A percentile compares a stretch with the other conserved stretches of the same genome.
These are phyloP conservation scores for Lepus oiostolus DNA, from an alignment of 2,797 vertebrate genomes.

Conservation along the genomic window DNA sequence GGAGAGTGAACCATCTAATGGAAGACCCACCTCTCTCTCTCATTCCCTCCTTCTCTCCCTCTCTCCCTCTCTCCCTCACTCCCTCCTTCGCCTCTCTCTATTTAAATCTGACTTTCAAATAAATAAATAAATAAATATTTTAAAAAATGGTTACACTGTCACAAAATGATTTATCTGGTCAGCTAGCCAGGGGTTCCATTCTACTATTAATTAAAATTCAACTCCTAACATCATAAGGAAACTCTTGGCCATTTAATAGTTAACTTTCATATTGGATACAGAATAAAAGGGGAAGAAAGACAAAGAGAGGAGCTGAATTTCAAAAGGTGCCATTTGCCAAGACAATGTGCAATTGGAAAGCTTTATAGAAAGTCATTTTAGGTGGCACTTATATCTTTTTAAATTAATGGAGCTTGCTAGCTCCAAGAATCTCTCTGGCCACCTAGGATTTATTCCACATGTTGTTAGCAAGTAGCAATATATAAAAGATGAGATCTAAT, in stretches of 20 bases:
- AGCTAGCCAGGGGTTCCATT: neutral
- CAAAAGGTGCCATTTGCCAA: conserved; percentile 60
- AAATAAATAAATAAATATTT: too few species aligned
- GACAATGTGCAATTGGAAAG: conserved; percentile 60
- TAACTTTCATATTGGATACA: neutral
- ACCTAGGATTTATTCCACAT: conserved; percentile 78
- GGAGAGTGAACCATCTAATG: too few species aligned
- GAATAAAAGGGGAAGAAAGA: neutral
- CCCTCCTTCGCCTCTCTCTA: too few species aligned
- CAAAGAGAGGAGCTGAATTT: neutral
- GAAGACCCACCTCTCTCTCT: too few species aligned
- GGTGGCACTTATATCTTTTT: conserved; percentile 70
- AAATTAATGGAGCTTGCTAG: conserved; percentile 70
- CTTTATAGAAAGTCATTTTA: conserved; percentile 72
- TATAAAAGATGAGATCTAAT: conserved; percentile 77
- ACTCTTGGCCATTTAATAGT: neutral
- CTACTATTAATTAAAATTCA: neutral
- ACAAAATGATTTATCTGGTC: neutral
- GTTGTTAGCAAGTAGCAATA: conserved; percentile 78
- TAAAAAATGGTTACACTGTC: too few species aligned
- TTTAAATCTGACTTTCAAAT: too few species aligned
- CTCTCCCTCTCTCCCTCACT: too few species aligned
- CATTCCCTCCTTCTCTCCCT: too few species aligned
- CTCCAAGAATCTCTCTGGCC: conserved; percentile 73
- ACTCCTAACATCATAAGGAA: neutral